These are phyloP conservation scores for Scolopax rusticola DNA, from an alignment of 2,797 vertebrate species.

Conservation along the genomic window DNA sequence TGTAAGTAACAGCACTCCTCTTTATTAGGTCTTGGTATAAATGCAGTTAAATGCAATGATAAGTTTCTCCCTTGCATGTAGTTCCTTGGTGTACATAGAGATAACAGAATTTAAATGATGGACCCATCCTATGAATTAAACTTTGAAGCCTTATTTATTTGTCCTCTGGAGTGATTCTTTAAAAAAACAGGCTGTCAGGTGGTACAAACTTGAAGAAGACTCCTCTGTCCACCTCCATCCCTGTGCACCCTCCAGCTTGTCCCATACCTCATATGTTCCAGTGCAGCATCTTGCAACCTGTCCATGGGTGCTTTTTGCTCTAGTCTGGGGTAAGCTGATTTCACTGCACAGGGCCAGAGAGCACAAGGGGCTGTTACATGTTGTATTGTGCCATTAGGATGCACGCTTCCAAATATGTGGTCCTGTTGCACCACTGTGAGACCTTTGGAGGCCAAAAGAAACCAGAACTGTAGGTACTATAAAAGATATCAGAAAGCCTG, in stretches of 20 bases:
- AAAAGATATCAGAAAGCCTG: background rate
- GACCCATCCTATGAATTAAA: background rate
- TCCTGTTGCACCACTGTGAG: background rate
- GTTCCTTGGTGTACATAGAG: background rate
- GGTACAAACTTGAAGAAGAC: background rate
- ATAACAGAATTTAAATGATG: background rate
- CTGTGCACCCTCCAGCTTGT: background rate
- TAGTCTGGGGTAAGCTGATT: background rate
- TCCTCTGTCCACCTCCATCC: background rate
- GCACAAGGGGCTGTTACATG: fast-evolving
- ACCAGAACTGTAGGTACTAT: background rate
- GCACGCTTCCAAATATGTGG: fast-evolving
- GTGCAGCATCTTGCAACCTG: background rate
- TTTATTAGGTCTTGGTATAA: background rate
- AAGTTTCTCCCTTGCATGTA: background rate
- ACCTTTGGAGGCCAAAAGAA: background rate
- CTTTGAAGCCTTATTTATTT: conserved; percentile 10
- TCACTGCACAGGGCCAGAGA: background rate
- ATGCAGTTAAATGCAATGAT: background rate
- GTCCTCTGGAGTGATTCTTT: background rate
- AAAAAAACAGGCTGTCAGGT: background rate
- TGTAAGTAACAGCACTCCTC: background rate
- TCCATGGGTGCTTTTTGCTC: background rate
- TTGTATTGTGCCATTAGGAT: background rate
- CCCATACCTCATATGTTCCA: background rate